A percentile compares a stretch with the other conserved stretches of the same genome.
Evolutionary conservation across 2,888 invertebrate genomes (phyloP).

Genomic region (Kryphioiulus occultus): DNA sequence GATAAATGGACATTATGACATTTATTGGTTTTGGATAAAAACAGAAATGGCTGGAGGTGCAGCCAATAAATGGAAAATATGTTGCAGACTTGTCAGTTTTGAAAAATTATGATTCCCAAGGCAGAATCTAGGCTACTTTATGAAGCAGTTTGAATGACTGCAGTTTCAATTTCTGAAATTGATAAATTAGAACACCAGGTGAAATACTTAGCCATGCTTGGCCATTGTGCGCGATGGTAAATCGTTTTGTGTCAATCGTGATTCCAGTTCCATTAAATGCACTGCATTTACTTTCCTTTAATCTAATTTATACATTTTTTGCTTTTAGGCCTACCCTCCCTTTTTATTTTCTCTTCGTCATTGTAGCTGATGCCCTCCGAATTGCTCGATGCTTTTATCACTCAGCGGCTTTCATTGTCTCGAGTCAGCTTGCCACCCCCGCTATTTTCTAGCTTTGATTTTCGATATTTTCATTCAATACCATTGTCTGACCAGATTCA

Average conservation of each 20-base stretch:
- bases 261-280: too few relatives aligned
- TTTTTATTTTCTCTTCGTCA: neutral
- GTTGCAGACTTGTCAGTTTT: neutral
- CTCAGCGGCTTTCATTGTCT: neutral
- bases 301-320: neutral
- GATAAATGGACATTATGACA: neutral
- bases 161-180: too few relatives aligned
- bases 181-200: too few relatives aligned
- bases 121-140: too few relatives aligned
- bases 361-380: neutral
- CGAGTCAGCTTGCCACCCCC: neutral
- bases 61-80: neutral
- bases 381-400: conserved; percentile 30
- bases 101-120: too few relatives aligned
- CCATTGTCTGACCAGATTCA: neutral
- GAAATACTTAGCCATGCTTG: too few relatives aligned
- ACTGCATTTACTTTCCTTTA: too few relatives aligned
- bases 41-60: neutral
- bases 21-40: neutral
- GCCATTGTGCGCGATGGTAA: too few relatives aligned
- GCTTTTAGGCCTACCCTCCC: neutral
- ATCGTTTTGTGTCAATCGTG: too few relatives aligned
- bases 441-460: neutral
- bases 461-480: neutral
- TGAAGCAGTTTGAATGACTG: too few relatives aligned